Evolutionary conservation across 2,888 invertebrate genomes (phyloP), one percentile per base, ranked within the genome.

Genomic region (Acleris cristana): DNA sequence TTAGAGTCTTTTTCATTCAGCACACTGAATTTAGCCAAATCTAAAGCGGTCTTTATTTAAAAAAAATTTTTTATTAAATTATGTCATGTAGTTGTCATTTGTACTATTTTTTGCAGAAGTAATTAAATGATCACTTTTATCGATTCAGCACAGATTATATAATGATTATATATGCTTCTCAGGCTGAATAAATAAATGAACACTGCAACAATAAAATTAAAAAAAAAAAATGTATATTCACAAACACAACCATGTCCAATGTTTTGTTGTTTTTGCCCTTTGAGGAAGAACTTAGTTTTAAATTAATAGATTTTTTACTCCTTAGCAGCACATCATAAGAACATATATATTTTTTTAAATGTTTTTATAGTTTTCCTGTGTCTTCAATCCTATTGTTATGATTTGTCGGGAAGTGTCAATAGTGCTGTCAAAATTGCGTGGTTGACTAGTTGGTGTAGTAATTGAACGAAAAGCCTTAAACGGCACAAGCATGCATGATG

Each of bases 401-500:
- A 58, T 58, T 44, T 62, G 57, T 26, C 5, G 40, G 45, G 44
- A 62, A 63, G 58, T 67, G 67, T 67, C 67, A 67, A 54, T 63
- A 63, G 48, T 54, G 54, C 63, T 72, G 71, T 76, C 73, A 76
- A 73, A 73, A 73, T 72, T 76, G 75, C 73, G 74, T 77, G 76
- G 77, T 76, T 77, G 75, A 56, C 64, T 63, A 54, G 49, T 61
- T 65, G 40, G 61, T 65, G 76, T 77, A 78, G 62, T 70, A 70
- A 66, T 79, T 73, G 71, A 76, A 69, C 80, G 77, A 81, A 76
- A 76, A 74, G 74, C 60, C 54, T 45, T 56, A 73, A 82, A 83
- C 84, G 82, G 85, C 83, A 85, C 84, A 81, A 78, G 73, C 70
- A 75, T 84, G 83, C 81, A 88, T 86, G 81, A 90, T 88, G 89